Evolutionary conservation across 2,888 invertebrate genomes (phyloP), one percentile per base, ranked within the genome.

Genomic region (Rhagonycha lutea): DNA sequence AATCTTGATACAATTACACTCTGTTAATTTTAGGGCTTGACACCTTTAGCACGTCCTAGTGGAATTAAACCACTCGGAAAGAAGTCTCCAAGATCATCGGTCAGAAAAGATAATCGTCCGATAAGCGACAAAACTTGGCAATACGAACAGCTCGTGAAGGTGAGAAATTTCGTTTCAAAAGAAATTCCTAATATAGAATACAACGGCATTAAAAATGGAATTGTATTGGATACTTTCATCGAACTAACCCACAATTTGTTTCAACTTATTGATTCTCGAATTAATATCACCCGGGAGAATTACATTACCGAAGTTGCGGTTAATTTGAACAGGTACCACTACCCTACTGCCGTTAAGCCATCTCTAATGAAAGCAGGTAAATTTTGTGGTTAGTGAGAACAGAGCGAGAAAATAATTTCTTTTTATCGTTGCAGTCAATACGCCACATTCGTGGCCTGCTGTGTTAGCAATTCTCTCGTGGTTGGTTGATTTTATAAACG

Each of bases 321-420:
- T 4, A 68, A 63, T 62, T 61, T 78, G 9, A 76, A 70, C 26
- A 47, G 68, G 7, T 72, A 61, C 14, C 69, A 23, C 26, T 78
- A 78, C 61, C 74, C 73, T 4, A 60, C 63, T 14, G 28, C 12
- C 47, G 61, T 78, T 7, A 78, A 78, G 11, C 72, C 74, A 8
- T 78, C 78, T 0, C 29, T 78, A 14, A 76, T 78, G 78, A 78
- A 78, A 76, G 68, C 76, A 32, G 78, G 32, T 32, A 32, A 1
- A 12, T 32, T 12, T 4, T 32, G 4, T 32, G 12, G 12, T 4
- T 12, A 32, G 5, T 5, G 1, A 18, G 2, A 12, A 12, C 12
- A 12, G 0, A 32, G 5, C 12, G 32, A 12, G 0, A 1, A 12
- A 12, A 32, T 12, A 67, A 18, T 61, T 28, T 7, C 26, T 10